Evolutionary conservation across 2,797 vertebrate genomes (phyloP), one percentile per base, ranked within the genome.

Genomic region (Leontocebus nigricollis): DNA sequence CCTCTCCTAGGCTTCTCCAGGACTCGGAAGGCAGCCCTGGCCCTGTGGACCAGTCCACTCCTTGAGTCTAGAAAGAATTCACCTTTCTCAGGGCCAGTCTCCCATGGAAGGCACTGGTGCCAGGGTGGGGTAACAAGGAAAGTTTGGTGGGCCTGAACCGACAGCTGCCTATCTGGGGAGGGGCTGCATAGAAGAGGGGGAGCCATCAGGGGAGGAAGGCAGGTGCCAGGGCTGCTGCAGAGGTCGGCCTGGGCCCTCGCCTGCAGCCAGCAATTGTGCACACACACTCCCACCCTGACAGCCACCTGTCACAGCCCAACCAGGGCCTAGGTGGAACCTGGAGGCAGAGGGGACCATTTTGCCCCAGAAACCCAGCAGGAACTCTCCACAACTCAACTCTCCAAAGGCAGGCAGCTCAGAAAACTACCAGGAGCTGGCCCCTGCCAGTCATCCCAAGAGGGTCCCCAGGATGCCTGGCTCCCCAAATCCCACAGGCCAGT

Each of bases 391-490:
- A 80, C 33, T 46, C 67, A 52, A 75, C 72, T 82, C 41, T 73
- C 64, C 67, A 48, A 86, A 84, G 73, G 27, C 85, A 64, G 85
- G 67, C 12, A 20, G 80, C 86, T 55, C 50, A 50, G 27, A 61
- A 82, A 89, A 73, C 87, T 67, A 75, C 75, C 79, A 81, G 86
- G 72, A 93, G 88, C 52, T 1, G 9, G 70, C 30, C 46, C 48
- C 75, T 33, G 67, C 67, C 86, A 75, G 75, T 79, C 46, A 5
- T 52, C 41, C 82, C 36, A 72, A 46, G 39, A 77, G 80, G 92
- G 93, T 61, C 80, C 6, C 36, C 92, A 76, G 70, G 80, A 87
- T 95, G 97, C 93, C 90, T 88, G 93, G 88, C 26, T 94, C 96
- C 92, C 70, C 75, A 77, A 91, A 93, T 90, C 93, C 94, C 97